phyloP scores from a whole-genome alignment of 92 coral and sea anemone species.

The Porites evermanni region DNA sequence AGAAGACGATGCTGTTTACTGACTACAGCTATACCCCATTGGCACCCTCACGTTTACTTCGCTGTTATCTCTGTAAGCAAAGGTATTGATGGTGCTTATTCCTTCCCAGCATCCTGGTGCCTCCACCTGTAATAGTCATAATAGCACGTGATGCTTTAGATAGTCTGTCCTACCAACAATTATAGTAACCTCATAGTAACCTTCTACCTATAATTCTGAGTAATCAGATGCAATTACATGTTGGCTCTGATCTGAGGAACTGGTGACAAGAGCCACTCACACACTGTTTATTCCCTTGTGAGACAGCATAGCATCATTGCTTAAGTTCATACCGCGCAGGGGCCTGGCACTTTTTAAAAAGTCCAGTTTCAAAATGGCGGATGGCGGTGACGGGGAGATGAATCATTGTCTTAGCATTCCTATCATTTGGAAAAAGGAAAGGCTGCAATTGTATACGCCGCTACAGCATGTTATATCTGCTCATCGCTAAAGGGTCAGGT shows the following conservation, averaged over 20 bases:
- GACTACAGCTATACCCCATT: too few species aligned
- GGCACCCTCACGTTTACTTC: constrained; percentile 16
- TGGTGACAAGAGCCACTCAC: constrained; percentile 38
- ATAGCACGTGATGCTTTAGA: constrained; percentile 20
- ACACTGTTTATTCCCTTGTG: constrained; percentile 40
- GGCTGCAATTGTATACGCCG: constrained; percentile 43
- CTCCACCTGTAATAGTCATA: constrained; percentile 14
- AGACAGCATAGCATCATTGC: constrained; percentile 31
- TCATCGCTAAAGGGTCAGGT: not conserved
- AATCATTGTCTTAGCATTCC: too few species aligned
- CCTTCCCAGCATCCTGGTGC: constrained; percentile 30
- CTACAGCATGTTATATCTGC: constrained; percentile 29
- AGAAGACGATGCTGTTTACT: too few species aligned
- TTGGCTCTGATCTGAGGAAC: constrained; percentile 29
- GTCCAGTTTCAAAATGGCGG: too few species aligned
- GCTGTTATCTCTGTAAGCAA: constrained; percentile 12
- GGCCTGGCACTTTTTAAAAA: too few species aligned
- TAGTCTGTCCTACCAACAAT: constrained; percentile 20
- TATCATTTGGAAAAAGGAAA: constrained; percentile 30
- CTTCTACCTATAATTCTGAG: constrained; percentile 14
- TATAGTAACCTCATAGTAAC: constrained; percentile 19
- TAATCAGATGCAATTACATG: constrained; percentile 26
- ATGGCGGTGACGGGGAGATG: too few species aligned
- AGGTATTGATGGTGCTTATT: constrained; percentile 32
- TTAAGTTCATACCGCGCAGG: too few species aligned